Conservation (phyloP, 2,113 vertebrate species). For the Trematomus loennbergii region DNA sequence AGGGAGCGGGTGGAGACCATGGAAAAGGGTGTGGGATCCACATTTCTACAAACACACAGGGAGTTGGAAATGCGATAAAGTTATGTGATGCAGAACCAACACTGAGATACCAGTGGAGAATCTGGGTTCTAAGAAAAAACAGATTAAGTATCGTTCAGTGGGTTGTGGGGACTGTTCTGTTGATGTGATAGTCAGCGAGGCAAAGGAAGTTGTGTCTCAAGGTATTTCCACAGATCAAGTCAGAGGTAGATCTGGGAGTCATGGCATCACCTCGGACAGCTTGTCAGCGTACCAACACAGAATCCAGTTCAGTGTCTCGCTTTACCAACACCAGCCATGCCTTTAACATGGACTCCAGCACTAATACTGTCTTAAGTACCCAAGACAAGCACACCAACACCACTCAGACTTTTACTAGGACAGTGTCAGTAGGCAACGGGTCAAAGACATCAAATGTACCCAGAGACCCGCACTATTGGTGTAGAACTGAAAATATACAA, state of each 20-base stretch:
- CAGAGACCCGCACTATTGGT: constrained; percentile 86
- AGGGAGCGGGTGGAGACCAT: constrained; percentile 82
- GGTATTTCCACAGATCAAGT: constrained; percentile 83
- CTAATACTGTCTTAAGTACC: constrained; percentile 85
- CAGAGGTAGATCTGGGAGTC: constrained; percentile 79
- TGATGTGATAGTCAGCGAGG: constrained; percentile 74
- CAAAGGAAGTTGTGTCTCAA: constrained; percentile 80
- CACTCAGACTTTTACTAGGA: constrained; percentile 73
- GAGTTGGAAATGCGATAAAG: constrained; percentile 78
- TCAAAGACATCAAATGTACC: constrained; percentile 78
- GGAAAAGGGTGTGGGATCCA: constrained; percentile 81
- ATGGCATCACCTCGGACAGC: constrained; percentile 85
- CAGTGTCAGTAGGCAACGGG: constrained; percentile 88
- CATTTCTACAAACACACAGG: constrained; percentile 74
- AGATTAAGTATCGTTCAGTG: constrained; percentile 77
- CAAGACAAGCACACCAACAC: constrained; percentile 92
- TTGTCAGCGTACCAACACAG: constrained; percentile 87
- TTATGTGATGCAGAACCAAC: constrained; percentile 85
- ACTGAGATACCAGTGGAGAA: constrained; percentile 75
- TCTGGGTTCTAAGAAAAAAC: constrained; percentile 25
- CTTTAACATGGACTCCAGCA: constrained; percentile 83
- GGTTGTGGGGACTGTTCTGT: constrained; percentile 89
- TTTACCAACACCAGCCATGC: constrained; percentile 85
- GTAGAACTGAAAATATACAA: constrained; percentile 82
- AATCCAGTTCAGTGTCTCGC: constrained; percentile 80